A percentile compares a stretch with the other conserved stretches of the same genome.
phyloP scores from a whole-genome alignment of 2,888 invertebrate species.

The Eueremaeus valkanovi region DNA sequence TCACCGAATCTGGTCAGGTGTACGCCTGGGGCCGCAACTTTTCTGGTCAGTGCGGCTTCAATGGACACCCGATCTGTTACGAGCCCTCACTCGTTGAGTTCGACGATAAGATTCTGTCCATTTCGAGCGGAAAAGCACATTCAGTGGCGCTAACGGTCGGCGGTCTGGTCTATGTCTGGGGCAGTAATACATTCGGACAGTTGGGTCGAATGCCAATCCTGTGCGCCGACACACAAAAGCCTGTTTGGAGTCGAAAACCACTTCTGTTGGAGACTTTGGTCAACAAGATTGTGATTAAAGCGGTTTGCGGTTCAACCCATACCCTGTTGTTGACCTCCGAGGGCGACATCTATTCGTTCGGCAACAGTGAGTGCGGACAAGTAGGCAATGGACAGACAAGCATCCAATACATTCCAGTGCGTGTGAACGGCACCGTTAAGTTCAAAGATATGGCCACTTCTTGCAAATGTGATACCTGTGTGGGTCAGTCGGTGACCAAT shows the following conservation, averaged over 20 bases:
- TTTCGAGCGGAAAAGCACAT: constrained; percentile 84
- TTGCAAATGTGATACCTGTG: background rate
- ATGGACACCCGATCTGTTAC: background rate
- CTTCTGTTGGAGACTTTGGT: background rate
- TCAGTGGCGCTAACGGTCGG: constrained; percentile 59
- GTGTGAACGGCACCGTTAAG: background rate
- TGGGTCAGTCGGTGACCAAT: background rate
- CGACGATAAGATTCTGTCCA: constrained; percentile 50
- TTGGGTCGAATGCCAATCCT: constrained; percentile 59
- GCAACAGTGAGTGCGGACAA: background rate
- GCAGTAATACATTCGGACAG: constrained; percentile 84
- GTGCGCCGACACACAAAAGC: no score
- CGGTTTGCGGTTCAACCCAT: background rate
- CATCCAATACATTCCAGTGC: background rate
- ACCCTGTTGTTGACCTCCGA: background rate
- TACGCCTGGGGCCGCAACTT: background rate
- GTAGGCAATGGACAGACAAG: background rate
- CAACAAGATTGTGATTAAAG: background rate
- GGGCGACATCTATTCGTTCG: background rate
- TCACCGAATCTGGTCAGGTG: background rate
- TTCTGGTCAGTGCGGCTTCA: background rate
- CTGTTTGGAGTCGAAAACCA: background rate
- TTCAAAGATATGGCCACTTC: background rate
- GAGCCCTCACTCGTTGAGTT: background rate
- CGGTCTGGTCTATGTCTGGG: constrained; percentile 84